A percentile compares a stretch with the other conserved stretches of the same genome.
Evolutionary conservation across 2,888 invertebrate genomes (phyloP).

Genomic region (Noctua fimbriata): DNA sequence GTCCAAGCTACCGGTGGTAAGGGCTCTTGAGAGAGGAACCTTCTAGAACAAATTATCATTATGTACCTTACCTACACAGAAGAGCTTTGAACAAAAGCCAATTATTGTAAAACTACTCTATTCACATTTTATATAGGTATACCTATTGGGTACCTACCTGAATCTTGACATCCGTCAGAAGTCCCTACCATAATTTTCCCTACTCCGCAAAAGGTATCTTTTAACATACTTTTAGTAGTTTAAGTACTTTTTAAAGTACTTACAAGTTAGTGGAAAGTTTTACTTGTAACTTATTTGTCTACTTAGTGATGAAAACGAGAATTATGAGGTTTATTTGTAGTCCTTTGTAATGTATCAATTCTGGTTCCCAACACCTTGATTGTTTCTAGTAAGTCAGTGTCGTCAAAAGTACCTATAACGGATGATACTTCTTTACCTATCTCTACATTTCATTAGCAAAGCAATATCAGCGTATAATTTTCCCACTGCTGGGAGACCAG

Average conservation of each 20-base stretch:
- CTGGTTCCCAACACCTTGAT: not conserved
- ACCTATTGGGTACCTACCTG: not conserved
- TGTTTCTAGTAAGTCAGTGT: no score
- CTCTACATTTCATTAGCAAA: not conserved
- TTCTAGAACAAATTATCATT: not conserved
- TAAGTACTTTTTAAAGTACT: no score
- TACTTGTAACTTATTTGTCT: not conserved
- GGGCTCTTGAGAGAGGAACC: no score
- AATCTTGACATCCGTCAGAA: not conserved
- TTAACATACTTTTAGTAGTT: no score
- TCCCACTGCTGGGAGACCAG: no score
- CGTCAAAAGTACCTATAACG: no score
- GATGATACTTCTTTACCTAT: not conserved
- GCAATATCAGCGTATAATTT: no score
- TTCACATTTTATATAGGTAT: slow-evolving; percentile 4
- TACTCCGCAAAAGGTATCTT: not conserved
- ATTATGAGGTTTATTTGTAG: not conserved
- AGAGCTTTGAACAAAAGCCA: not conserved
- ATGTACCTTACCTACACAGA: not conserved
- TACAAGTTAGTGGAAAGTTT: not conserved
- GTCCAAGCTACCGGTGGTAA: no score
- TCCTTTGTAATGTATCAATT: not conserved
- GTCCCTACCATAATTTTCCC: not conserved
- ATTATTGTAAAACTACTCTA: not conserved
- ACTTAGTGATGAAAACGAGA: not conserved